These are phyloP conservation scores for Sprattus sprattus DNA, from an alignment of 2,113 vertebrate genomes.

Conservation along the genomic window DNA sequence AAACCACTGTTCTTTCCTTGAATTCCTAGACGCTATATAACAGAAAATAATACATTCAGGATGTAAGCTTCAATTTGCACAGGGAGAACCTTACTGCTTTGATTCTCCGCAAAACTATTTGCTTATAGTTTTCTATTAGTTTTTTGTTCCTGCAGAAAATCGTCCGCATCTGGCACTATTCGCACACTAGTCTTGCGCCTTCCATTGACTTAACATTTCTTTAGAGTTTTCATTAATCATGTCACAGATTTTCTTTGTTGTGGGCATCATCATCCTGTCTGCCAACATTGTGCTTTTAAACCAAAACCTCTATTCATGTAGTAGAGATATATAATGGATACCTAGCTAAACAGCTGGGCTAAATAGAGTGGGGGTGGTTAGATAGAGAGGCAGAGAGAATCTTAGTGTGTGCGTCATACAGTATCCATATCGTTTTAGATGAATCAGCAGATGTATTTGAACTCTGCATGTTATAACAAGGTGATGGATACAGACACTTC, in stretches of 20 bases:
- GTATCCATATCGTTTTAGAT: not conserved
- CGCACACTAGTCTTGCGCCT: not conserved
- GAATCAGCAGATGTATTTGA: not conserved
- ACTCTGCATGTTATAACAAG: slow-evolving; percentile 4
- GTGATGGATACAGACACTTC: not conserved
- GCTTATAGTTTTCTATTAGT: not conserved
- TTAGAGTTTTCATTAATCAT: not conserved
- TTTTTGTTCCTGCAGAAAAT: not conserved
- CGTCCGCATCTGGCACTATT: not conserved
- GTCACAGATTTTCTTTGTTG: not conserved
- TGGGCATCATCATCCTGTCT: not conserved
- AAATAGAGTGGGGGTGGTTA: not conserved
- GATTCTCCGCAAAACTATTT: not conserved
- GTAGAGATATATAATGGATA: not conserved
- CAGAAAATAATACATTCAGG: not conserved
- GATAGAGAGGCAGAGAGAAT: not conserved
- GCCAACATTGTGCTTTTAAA: not conserved
- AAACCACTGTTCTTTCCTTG: not conserved
- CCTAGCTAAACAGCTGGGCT: not conserved
- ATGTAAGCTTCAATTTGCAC: not conserved
- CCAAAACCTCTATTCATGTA: not conserved
- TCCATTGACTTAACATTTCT: not conserved
- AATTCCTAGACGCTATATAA: not conserved
- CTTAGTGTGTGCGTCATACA: not conserved
- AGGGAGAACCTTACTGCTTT: not conserved